Base-by-base conservation (phyloP, 2,113 vertebrate species). In the Lichenostomus cassidix region DNA sequence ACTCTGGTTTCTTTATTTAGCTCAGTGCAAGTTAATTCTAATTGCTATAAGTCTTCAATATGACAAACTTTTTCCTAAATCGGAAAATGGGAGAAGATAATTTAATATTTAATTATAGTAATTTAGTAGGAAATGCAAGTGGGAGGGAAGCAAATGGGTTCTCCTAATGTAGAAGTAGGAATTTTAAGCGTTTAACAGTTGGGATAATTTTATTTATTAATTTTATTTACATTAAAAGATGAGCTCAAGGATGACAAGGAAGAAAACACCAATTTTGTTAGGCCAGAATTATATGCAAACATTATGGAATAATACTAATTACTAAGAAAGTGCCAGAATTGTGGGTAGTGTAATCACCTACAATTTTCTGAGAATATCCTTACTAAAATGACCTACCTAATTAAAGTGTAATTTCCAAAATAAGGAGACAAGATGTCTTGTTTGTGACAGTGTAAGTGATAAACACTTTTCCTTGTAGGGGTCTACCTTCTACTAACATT, bases 331-430 rank as follows among this genome's bases (percentile, higher is more conserved):
- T 90, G 23, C 81, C 46, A 91, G 70, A 50, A 52, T 17, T 88
- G 81, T 91, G 81, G 78, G 62, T 53, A 90, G 56, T 75, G 47
- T 96, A 94, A 91, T 94, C 29, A 84, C 88, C 75, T 94, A 37
- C 84, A 94, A 91, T 97, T 96, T 97, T 96, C 96, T 96, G 69
- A 92, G 55, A 96, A 79, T 75, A 79, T 71, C n/a, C 33, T 83
- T 93, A 75, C 79, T 94, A 79, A 87, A 96, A 80, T 78, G 41
- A 80, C 77, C 60, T 91, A 74, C 46, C 55, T 93, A 93, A 93
- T 90, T 94, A 94, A 65, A 85, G 67, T 60, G 29, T 89, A 85
- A 89, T 95, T 97, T 92, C 71, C 75, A 93, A 90, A 96, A 91
- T 76, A 89, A 81, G 83, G 71, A 91, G 52, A 68, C 49, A 16